Base-by-base conservation (phyloP, 2,797 vertebrate species). In the Chrosomus eos region DNA sequence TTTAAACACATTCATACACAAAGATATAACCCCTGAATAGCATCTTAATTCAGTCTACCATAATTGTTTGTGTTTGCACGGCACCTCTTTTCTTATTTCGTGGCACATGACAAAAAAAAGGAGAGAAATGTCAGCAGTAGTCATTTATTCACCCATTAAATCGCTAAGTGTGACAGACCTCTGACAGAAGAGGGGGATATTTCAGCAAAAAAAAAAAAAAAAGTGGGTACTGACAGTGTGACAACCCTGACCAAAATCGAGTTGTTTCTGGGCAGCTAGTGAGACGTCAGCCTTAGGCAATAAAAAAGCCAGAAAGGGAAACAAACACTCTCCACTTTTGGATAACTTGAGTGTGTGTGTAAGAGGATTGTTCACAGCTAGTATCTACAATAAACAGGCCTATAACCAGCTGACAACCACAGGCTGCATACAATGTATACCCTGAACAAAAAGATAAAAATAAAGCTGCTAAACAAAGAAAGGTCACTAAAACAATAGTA, bases 91-190 rank as follows among this genome's bases (percentile, higher is more conserved):
- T 60, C 23, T 40, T 78, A 78, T 43, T 78, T 11, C 0, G 36
- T 40, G 55, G 62, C 58, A 78, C 36, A 18, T 60, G 33, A n/a
- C 53, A 76, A 3, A 38, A n/a, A 62, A 62, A 64, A 40, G n/a
- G 10, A 23, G 58, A 64, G 58, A 78, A 64, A 62, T 64, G 58
- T 78, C 76, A 78, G 58, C 14, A 19, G 38, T 36, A 23, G 36
- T 78, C 36, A 78, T 78, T 78, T 45, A 78, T 64, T 78, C 58
- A 31, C 55, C 62, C n/a, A 55, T 45, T 31, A 78, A 60, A 43
- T 64, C 9, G 9, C 14, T 38, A 31, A 28, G 38, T 78, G 76
- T 62, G 58, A 31, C 55, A 78, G 38, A 62, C 26, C 55, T 64
- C 58, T 64, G 75, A 62, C 76, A 60, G 76, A 78, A 73, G 43